phyloP scores from a whole-genome alignment of 2,113 vertebrate species.

The Ranitomeya imitator region DNA sequence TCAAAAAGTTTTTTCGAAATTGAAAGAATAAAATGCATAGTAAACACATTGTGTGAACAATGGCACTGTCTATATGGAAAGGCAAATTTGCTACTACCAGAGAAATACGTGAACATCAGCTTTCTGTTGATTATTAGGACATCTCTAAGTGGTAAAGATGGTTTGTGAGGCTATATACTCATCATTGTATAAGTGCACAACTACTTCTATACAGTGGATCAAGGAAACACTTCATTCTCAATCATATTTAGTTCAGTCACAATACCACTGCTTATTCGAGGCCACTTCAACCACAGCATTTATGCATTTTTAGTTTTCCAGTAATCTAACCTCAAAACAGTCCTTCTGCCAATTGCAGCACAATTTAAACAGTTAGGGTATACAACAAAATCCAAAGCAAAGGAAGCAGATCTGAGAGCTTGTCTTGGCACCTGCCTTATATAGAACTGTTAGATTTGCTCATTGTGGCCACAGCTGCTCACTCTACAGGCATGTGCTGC shows the following conservation, averaged over 20 bases:
- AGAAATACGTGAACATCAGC: no score
- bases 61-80: not conserved
- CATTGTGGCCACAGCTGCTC: conserved; percentile 56
- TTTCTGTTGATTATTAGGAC: not conserved
- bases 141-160: not conserved
- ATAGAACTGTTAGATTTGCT: conserved; percentile 42
- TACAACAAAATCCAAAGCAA: conserved; percentile 34
- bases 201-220: not conserved
- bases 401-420: conserved; percentile 43
- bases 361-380: conserved; percentile 52
- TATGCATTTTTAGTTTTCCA: conserved; percentile 56
- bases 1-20: no score
- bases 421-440: conserved; percentile 52
- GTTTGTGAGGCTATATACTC: not conserved
- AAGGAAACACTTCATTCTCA: not conserved
- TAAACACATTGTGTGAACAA: not conserved
- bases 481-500: conserved; percentile 41
- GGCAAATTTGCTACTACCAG: not conserved
- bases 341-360: conserved; percentile 48
- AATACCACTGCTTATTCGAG: conserved; percentile 29
- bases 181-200: not conserved
- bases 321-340: conserved; percentile 55
- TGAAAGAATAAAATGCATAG: no score
- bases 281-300: conserved; percentile 33
- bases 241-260: conserved; percentile 14